Conservation (phyloP, 2,888 invertebrate species). For the Notocelia uddmanniana region DNA sequence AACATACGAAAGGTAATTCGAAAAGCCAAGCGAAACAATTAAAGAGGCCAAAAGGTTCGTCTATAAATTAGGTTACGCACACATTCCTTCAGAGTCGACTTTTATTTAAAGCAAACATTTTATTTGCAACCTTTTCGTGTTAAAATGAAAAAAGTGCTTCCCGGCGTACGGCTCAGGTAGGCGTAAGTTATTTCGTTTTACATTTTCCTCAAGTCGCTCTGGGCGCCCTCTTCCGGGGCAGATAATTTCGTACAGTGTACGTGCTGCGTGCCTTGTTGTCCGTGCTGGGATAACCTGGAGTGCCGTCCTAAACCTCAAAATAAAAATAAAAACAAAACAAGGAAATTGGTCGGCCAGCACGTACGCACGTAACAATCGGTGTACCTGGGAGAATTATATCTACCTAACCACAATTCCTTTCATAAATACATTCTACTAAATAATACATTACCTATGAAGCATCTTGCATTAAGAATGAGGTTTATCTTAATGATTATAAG, state of each 20-base stretch:
- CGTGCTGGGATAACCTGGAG: conserved; percentile 66
- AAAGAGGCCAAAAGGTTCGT: conserved; percentile 26
- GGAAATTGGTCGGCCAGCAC: conserved; percentile 46
- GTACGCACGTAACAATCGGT: conserved; percentile 46
- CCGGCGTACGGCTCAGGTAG: conserved; percentile 67
- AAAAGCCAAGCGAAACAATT: conserved; percentile 30
- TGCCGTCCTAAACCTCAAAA: conserved; percentile 60
- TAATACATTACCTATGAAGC: background rate
- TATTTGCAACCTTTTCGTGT: conserved; percentile 67
- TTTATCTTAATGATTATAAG: conserved; percentile 30
- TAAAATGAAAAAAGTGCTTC: conserved; percentile 62
- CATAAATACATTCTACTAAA: background rate
- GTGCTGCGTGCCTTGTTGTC: conserved; percentile 71
- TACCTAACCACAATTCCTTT: conserved; percentile 4
- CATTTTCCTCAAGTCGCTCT: conserved; percentile 71
- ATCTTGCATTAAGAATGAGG: background rate
- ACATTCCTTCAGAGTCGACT: conserved; percentile 35
- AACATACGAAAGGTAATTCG: conserved; percentile 20
- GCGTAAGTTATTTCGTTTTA: conserved; percentile 79
- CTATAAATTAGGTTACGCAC: conserved; percentile 37
- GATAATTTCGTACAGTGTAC: conserved; percentile 78
- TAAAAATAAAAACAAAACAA: conserved; percentile 59
- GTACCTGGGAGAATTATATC: conserved; percentile 41
- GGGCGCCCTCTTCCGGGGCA: conserved; percentile 70
- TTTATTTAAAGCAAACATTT: conserved; percentile 68